A percentile compares a stretch with the other conserved stretches of the same genome.
Evolutionary conservation across 2,888 invertebrate genomes (phyloP).

Genomic region (Thera britannica): DNA sequence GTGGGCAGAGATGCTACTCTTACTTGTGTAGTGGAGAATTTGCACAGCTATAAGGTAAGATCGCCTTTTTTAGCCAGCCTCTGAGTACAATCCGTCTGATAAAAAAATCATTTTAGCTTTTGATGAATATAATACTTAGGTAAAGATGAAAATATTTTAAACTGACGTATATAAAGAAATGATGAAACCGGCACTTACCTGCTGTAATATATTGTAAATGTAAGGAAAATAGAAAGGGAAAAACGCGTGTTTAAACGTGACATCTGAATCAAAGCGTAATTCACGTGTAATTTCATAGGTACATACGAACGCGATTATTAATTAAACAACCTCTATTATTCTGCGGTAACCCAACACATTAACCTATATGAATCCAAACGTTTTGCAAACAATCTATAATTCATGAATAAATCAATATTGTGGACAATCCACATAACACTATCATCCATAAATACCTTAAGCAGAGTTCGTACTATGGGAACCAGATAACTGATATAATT

Average conservation of each 20-base stretch:
- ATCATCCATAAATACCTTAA: too few relatives aligned
- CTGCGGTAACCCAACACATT: slow-evolving; percentile 8
- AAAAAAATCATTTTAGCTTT: too few relatives aligned
- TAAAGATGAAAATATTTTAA: too few relatives aligned
- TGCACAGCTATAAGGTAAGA: slow-evolving; percentile 67
- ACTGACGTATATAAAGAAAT: too few relatives aligned
- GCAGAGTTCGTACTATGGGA: too few relatives aligned
- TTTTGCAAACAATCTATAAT: slow-evolving; percentile 20
- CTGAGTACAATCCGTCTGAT: too few relatives aligned
- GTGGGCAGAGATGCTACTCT: slow-evolving; percentile 68
- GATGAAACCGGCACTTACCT: too few relatives aligned
- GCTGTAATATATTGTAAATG: too few relatives aligned
- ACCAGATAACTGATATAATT: too few relatives aligned
- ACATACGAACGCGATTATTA: background rate
- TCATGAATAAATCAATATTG: background rate
- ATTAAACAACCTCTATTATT: slow-evolving; percentile 10
- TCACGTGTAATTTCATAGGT: slow-evolving; percentile 8
- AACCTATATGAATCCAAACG: slow-evolving; percentile 7
- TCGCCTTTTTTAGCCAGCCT: too few relatives aligned
- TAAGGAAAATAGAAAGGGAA: background rate
- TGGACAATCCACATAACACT: too few relatives aligned
- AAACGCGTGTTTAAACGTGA: background rate
- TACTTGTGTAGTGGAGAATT: slow-evolving; percentile 66
- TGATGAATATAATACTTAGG: too few relatives aligned
- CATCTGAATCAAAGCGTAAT: background rate